These are phyloP conservation scores for Bufotes viridis DNA, from an alignment of 2,797 vertebrate genomes.

Conservation along the genomic window DNA sequence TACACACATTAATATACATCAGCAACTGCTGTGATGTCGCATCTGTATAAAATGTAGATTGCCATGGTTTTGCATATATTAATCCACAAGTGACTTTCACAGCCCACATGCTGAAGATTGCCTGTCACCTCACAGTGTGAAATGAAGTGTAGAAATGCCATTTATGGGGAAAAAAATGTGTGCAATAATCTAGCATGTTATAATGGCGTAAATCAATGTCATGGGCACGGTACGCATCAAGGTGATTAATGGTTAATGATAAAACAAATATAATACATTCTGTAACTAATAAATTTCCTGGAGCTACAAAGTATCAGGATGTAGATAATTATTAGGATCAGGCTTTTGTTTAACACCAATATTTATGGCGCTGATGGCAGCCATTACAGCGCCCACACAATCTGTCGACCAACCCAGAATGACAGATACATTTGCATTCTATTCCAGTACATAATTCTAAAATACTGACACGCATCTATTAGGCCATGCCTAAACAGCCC, in stretches of 20 bases:
- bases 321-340: not conserved
- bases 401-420: not conserved
- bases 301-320: not conserved
- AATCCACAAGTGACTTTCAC: constrained; percentile 11
- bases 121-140: constrained; percentile 24
- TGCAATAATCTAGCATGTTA: constrained; percentile 24
- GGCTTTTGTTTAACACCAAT: not conserved
- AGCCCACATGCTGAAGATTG: constrained; percentile 30
- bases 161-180: constrained; percentile 43
- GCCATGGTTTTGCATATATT: constrained; percentile 45
- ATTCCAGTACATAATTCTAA: no score
- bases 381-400: not conserved
- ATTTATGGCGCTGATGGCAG: not conserved
- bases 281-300: not conserved
- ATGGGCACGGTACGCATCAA: not conserved
- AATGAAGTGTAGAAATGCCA: constrained; percentile 30
- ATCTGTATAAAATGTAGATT: not conserved
- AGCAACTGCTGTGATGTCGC: not conserved
- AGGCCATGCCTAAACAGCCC: no score
- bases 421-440: not conserved
- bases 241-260: constrained; percentile 26
- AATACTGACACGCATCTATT: no score
- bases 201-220: not conserved
- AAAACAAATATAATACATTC: constrained; percentile 26
- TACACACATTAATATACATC: not conserved